Percentiles rank a stretch among this genome's conserved stretches.
Evolutionary conservation across 2,888 invertebrate species (phyloP).

Genomic region (Callimorpha dominula): DNA sequence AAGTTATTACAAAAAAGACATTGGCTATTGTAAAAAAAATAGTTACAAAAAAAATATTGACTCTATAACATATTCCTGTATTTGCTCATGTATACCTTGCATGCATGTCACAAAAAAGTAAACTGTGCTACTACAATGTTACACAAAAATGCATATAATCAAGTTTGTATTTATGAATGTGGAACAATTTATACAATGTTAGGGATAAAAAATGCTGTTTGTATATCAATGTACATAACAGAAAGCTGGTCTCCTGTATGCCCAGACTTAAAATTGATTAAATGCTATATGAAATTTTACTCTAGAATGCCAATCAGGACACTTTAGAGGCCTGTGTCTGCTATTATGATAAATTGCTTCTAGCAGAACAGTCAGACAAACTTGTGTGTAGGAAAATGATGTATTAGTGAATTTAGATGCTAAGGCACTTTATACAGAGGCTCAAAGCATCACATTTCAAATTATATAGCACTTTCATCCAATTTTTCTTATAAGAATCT

Average conservation of each 20-base stretch:
- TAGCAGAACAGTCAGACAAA: not conserved
- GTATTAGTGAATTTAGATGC: not conserved
- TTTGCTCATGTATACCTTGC: constrained; percentile 12
- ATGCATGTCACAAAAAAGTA: constrained; percentile 10
- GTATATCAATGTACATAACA: not conserved
- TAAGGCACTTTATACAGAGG: not conserved
- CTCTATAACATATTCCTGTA: not conserved
- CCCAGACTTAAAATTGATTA: not conserved
- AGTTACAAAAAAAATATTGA: no score
- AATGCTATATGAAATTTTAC: not conserved
- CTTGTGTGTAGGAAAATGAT: not conserved
- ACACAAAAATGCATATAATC: constrained; percentile 1
- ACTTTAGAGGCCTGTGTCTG: not conserved
- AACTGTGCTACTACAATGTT: not conserved
- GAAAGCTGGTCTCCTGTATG: not conserved
- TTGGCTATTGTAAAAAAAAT: not conserved
- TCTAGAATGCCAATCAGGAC: not conserved
- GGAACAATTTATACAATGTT: not conserved
- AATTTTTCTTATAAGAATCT: not conserved
- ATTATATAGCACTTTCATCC: not conserved
- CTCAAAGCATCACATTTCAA: not conserved
- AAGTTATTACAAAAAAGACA: not conserved
- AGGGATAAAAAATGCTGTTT: not conserved
- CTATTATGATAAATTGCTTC: not conserved
- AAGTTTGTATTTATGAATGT: not conserved